Conservation (phyloP, 2,113 vertebrate genomes). For the Charina bottae region DNA sequence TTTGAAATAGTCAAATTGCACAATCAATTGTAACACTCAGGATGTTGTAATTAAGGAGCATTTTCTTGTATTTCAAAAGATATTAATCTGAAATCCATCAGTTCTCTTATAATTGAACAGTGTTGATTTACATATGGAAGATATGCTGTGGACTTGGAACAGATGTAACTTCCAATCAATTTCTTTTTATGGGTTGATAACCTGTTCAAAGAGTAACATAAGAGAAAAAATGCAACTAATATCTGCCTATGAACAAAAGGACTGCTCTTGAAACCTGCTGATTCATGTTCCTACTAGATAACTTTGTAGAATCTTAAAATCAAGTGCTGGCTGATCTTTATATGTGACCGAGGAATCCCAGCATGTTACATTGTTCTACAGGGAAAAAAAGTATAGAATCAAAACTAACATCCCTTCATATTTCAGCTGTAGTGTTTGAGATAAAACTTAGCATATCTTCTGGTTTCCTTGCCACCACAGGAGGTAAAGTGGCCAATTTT, state of each 20-base stretch:
- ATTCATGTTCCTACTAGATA: conserved; percentile 4
- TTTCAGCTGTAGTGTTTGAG: conserved; percentile 34
- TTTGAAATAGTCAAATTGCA: neutral
- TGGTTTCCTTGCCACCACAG: conserved; percentile 43
- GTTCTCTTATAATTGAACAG: neutral
- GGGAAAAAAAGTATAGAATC: neutral
- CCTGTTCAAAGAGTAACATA: conserved; percentile 18
- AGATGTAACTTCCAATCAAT: neutral
- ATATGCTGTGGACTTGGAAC: neutral
- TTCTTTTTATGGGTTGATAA: neutral
- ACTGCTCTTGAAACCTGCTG: neutral
- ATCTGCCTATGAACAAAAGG: conserved; percentile 2
- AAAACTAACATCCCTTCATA: conserved; percentile 8
- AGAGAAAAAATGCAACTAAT: conserved; percentile 12
- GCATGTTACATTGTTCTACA: conserved; percentile 15
- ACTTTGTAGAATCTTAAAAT: conserved; percentile 12
- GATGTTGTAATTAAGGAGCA: neutral
- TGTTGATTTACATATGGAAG: neutral
- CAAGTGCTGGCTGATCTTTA: conserved; percentile 24
- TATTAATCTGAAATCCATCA: neutral
- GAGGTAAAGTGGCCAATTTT: conserved; percentile 43
- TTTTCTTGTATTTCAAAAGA: neutral
- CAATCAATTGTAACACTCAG: neutral
- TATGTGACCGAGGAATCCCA: conserved; percentile 7
- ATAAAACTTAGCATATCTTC: conserved; percentile 23